Base-by-base conservation (phyloP, 2,113 vertebrate species). In the Myotis lucifugus region DNA sequence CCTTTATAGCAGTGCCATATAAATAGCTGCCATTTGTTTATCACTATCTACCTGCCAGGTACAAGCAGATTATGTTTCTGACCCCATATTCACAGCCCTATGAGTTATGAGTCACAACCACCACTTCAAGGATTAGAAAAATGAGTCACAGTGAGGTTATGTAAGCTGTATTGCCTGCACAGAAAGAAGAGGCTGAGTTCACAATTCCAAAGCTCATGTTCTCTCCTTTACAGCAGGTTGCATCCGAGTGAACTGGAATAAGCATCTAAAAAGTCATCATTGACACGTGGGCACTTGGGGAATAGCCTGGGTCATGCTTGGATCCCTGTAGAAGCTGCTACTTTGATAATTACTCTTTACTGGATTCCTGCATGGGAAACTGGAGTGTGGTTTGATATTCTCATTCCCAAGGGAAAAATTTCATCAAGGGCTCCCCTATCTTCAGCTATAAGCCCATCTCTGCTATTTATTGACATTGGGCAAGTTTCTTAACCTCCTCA, bases 61-160 rank as follows among this genome's bases (percentile, higher is more conserved):
- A 48, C 34, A 70, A n/a, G 61, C 67, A 88, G 12, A 7, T 27
- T 83, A 40, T 78, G 46, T 54, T 91, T 52, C 86, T 50, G 14
- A 88, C 27, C 61, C 77, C 21, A 46, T 82, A 74, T 37, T 90
- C 14, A 73, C 4, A 69, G 9, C 6, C 1, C 4, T 23, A 14
- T 52, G 42, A 52, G 14, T 67, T 72, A 46, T 46, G 40, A 69
- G 56, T 85, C 66, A 81, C 27, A 84, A 8, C 12, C 23, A 73
- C 52, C 74, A 66, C 78, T 84, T 73, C 84, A 66, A 42, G 61
- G 29, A 61, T 74, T 64, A 94, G 88, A 64, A 94, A 69, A 42
- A 23, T 15, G 40, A 85, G 23, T 79, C 56, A 29, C 5, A 5
- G 32, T 37, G 29, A 70, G 21, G 25, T 91, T 42, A 7, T 34